Evolutionary conservation across 35 echinoderm and acorn worm species (phyloP), one percentile per base, ranked within the genome.

Genomic region (Amphiura filiformis): DNA sequence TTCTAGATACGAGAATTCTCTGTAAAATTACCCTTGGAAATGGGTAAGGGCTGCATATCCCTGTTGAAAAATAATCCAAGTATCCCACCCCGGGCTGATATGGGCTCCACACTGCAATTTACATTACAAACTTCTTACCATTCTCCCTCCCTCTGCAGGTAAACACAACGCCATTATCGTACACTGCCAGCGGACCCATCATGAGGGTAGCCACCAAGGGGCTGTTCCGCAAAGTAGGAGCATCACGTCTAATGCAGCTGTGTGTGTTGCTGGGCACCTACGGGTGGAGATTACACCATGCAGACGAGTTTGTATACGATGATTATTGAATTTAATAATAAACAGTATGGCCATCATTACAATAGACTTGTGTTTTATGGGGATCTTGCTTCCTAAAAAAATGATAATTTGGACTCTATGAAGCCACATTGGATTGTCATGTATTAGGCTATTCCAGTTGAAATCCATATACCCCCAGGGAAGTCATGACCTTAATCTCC

Each of bases 231-330:
- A 77, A 88, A 15, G 86, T 93, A 1, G 91, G 91, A 0, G 39
- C 88, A 17, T 88, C 80, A 34, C 32, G 91, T 14, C 40, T 93
- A 32, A 36, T 88, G 37, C 91, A 93, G 81, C 80, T 93, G 1
- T 76, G 86, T 34, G 84, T 84, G 23, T n/a, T 93, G 18, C 75
- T 75, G 33, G 34, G 49, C 0, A 77, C 86, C 26, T 93, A 93
- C 35, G 42, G 80, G 52, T 87, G 39, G 30, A 70, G 84, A 38
- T 76, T 92, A 15, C 49, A 92, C 65, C 87, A 89, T 31, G 39
- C 87, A 0, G 87, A 89, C 37, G 78, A 89, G 49, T 81, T 89
- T 57, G 79, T 81, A 12, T 89, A 80, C 75, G 87, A 89, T 81
- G 78, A 89, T 57, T 89, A 65, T 80, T 81, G 52, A 89, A 18